These are phyloP conservation scores for Tragelaphus scriptus DNA, from an alignment of 2,113 vertebrate genomes.

Conservation along the genomic window DNA sequence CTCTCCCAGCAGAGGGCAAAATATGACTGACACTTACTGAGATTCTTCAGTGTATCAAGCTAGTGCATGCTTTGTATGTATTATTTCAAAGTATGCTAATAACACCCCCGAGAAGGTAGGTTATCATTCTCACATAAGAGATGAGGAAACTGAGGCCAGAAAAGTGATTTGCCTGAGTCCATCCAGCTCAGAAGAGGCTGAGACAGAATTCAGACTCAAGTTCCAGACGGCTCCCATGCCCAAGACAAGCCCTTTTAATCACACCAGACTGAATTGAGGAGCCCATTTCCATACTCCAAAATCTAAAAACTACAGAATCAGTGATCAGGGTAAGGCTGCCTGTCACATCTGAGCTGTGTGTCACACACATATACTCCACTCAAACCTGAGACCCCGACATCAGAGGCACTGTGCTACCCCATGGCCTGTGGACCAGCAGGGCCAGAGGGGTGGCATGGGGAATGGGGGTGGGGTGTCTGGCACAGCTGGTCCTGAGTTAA, in stretches of 20 bases:
- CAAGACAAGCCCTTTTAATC: neutral
- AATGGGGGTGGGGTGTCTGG: neutral
- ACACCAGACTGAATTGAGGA: neutral
- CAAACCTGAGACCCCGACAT: neutral
- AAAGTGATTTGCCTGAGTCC: neutral
- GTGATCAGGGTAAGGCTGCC: neutral
- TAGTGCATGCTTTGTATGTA: neutral
- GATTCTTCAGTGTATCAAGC: neutral
- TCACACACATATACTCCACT: neutral
- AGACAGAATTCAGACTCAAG: neutral
- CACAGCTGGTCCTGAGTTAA: slow-evolving; percentile 38
- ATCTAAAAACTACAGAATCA: neutral
- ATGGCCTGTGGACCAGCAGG: neutral
- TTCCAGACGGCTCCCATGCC: neutral
- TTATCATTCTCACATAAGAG: neutral
- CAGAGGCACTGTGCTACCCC: neutral
- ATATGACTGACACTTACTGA: neutral
- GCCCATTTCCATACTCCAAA: neutral
- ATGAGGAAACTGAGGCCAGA: neutral
- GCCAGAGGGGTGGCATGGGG: neutral
- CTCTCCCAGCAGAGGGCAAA: neutral
- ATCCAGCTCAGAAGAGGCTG: neutral
- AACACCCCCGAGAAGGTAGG: neutral
- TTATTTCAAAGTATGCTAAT: neutral
- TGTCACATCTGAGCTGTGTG: neutral